phyloP scores from a whole-genome alignment of 1,140 invertebrate genomes.

The Meloidogyne floridensis region DNA sequence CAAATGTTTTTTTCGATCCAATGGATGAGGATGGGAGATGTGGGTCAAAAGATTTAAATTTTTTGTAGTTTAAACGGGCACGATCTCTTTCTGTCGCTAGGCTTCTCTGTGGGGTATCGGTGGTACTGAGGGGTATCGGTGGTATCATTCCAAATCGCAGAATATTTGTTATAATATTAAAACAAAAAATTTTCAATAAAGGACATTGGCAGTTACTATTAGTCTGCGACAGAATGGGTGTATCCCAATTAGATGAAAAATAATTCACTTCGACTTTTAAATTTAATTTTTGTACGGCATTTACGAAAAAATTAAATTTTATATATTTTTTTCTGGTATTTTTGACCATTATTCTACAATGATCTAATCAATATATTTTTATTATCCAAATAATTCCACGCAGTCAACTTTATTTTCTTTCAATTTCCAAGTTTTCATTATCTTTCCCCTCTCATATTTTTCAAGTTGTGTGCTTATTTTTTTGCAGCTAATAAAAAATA shows the following conservation, averaged over 20 bases:
- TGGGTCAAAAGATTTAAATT: neutral
- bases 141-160: too few relatives aligned
- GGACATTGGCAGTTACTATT: too few relatives aligned
- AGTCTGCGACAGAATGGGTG: too few relatives aligned
- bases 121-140: too few relatives aligned
- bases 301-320: neutral
- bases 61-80: neutral
- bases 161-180: too few relatives aligned
- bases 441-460: neutral
- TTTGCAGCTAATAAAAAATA: neutral
- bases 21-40: neutral
- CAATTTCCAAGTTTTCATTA: neutral
- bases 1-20: neutral
- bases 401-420: neutral
- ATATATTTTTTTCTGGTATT: neutral
- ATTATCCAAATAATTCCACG: neutral
- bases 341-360: neutral
- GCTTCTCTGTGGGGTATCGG: too few relatives aligned
- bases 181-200: too few relatives aligned
- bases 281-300: neutral
- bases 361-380: slow-evolving; percentile 7
- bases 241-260: neutral
- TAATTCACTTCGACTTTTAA: slow-evolving; percentile 7
- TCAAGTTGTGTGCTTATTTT: neutral
- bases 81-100: too few relatives aligned